Evolutionary conservation across 2,888 invertebrate species (phyloP), one percentile per base, ranked within the genome.

Genomic region (Germaria angustata): DNA sequence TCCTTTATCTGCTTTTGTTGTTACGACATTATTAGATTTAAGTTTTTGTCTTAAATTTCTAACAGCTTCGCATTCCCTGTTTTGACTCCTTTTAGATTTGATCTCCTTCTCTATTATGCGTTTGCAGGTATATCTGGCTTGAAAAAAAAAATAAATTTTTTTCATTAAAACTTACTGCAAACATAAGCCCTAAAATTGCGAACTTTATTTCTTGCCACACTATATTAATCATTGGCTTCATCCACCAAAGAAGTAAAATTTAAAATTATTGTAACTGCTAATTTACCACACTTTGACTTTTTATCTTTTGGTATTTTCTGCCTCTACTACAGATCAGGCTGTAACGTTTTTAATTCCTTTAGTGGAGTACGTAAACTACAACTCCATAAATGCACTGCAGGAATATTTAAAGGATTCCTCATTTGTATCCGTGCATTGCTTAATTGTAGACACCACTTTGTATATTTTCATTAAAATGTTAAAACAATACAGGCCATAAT

Each of bases 401-500:
- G 13, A 36, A n/a, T 36, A 24, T 11, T n/a, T 20, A 15, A 66
- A 39, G 24, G 8, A 41, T 32, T 41, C 59, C 68, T 59, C 39
- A 66, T 66, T 66, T 76, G 49, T 22, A 59, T 13, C 15, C 57
- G 24, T 20, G 8, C 36, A 55, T 73, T 57, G 63, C 78, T 73
- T 73, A 81, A 81, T 81, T 81, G 81, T 55, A 77, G 24, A 68
- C 55, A 81, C 68, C 73, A 73, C 78, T 81, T 81, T 81, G 73
- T 69, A 78, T 34, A 81, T 81, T 78, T 81, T 81, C 73, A 81
- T 81, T 81, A 81, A 81, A 78, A 81, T 63, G 73, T 81, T 81
- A 69, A 73, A 81, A 81, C 57, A 81, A 77, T 68, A 66, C 59
- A 46, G 36, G n/a, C n/a, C 75, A 71, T 32, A 63, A 71, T 46